These are phyloP conservation scores for Schizotus pectinicornis DNA, from an alignment of 2,888 invertebrate species.

Conservation along the genomic window DNA sequence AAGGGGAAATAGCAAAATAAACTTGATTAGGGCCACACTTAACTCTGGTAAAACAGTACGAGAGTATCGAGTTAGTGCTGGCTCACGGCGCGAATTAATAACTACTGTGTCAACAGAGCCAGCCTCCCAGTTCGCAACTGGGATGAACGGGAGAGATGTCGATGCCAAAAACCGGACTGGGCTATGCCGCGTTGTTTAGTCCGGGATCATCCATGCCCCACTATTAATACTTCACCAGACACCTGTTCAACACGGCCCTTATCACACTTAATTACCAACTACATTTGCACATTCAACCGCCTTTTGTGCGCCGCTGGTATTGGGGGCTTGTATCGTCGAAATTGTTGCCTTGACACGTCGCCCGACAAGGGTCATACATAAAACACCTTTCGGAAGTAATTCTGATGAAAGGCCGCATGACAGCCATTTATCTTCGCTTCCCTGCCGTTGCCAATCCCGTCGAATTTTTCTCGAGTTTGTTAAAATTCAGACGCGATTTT, in stretches of 20 bases:
- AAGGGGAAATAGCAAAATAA: conserved; percentile 34
- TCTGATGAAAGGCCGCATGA: conserved; percentile 19
- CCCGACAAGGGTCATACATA: conserved; percentile 27
- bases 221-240: conserved; percentile 37
- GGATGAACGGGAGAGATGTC: background rate
- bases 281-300: conserved; percentile 30
- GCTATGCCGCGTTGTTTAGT: conserved; percentile 24
- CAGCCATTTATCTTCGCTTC: conserved; percentile 23
- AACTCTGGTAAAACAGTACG: conserved; percentile 41
- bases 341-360: conserved; percentile 10
- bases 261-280: conserved; percentile 34
- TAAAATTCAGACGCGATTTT: too few species aligned
- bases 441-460: conserved; percentile 14
- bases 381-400: conserved; percentile 16
- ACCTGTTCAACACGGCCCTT: conserved; percentile 34
- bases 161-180: conserved; percentile 16
- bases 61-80: conserved; percentile 39
- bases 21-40: conserved; percentile 44
- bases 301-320: conserved; percentile 13
- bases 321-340: background rate
- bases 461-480: conserved; percentile 4
- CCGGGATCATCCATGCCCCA: conserved; percentile 29
- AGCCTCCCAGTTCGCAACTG: conserved; percentile 13
- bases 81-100: conserved; percentile 40
- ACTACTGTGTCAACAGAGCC: conserved; percentile 41